phyloP scores from a whole-genome alignment of 1,140 invertebrate genomes.

The Berghia stephanieae region DNA sequence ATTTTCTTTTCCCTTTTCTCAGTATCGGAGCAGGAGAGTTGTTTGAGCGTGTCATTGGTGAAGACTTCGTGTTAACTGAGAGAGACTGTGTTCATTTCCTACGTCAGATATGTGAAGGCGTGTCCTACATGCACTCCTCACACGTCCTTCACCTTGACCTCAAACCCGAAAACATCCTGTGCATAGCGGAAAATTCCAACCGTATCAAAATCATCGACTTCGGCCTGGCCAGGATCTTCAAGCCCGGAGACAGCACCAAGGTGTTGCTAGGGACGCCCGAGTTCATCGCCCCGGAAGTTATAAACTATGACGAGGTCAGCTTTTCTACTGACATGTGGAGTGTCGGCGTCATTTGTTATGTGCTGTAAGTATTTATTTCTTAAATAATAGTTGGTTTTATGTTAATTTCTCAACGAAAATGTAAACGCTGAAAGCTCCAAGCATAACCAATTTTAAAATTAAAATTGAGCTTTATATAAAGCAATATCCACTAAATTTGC shows the following conservation, averaged over 20 bases:
- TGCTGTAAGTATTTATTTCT: slow-evolving; percentile 77
- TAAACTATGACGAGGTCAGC: slow-evolving; percentile 88
- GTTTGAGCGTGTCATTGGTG: slow-evolving; percentile 89
- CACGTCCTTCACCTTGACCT: slow-evolving; percentile 89
- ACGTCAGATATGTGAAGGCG: slow-evolving; percentile 88
- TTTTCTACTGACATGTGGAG: slow-evolving; percentile 94
- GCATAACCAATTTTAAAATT: too few species aligned
- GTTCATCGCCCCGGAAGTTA: slow-evolving; percentile 92
- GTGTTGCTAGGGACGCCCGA: slow-evolving; percentile 93
- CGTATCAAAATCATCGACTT: slow-evolving; percentile 91
- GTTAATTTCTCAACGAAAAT: too few species aligned
- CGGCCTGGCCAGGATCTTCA: slow-evolving; percentile 81
- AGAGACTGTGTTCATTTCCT: slow-evolving; percentile 90
- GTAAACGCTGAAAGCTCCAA: too few species aligned
- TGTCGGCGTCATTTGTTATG: slow-evolving; percentile 91
- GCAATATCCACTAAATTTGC: too few species aligned
- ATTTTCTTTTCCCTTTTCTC: slow-evolving; percentile 17
- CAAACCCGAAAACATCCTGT: slow-evolving; percentile 95
- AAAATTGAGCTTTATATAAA: too few species aligned
- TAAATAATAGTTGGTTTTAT: background rate
- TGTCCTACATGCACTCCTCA: slow-evolving; percentile 88
- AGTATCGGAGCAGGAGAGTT: slow-evolving; percentile 92
- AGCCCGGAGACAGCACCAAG: slow-evolving; percentile 74
- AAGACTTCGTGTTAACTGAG: slow-evolving; percentile 91
- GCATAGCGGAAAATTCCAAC: slow-evolving; percentile 81